Percentiles rank a stretch among this genome's conserved stretches.
phyloP scores from a whole-genome alignment of 2,113 vertebrate species.

The Triplophysa rosa region DNA sequence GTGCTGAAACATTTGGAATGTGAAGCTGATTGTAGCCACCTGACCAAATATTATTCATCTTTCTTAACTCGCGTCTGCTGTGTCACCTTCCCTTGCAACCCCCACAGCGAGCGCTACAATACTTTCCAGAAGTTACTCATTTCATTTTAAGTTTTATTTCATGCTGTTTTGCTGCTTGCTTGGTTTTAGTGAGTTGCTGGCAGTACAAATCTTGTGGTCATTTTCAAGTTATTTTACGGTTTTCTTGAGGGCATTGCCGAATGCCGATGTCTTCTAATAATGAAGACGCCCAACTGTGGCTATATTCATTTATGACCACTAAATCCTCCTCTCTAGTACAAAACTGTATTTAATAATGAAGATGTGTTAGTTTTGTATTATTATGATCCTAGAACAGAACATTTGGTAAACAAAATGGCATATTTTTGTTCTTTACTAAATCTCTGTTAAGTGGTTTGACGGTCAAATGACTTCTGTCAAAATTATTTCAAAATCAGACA shows the following conservation, averaged over 20 bases:
- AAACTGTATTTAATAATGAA: constrained; percentile 27
- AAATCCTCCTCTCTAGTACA: neutral
- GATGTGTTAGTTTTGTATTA: neutral
- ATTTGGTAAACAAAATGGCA: neutral
- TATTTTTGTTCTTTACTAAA: neutral
- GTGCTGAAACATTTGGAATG: constrained; percentile 15
- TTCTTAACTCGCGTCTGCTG: constrained; percentile 36
- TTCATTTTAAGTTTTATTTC: constrained; percentile 17
- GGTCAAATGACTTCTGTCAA: no score
- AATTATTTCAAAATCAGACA: no score
- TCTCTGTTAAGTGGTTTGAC: no score
- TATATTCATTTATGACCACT: constrained; percentile 17
- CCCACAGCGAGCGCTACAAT: neutral
- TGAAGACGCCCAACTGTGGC: neutral
- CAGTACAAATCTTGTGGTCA: constrained; percentile 14
- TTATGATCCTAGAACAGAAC: neutral
- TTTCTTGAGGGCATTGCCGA: neutral
- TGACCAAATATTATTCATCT: constrained; percentile 51
- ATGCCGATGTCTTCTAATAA: neutral
- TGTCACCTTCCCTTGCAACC: constrained; percentile 28
- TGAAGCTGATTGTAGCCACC: constrained; percentile 42
- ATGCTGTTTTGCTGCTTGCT: no score
- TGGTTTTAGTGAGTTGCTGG: neutral
- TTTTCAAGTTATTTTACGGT: constrained; percentile 18
- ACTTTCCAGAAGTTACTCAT: constrained; percentile 42